Base-by-base conservation (phyloP, 2,113 vertebrate genomes). In the Delphinapterus leucas region DNA sequence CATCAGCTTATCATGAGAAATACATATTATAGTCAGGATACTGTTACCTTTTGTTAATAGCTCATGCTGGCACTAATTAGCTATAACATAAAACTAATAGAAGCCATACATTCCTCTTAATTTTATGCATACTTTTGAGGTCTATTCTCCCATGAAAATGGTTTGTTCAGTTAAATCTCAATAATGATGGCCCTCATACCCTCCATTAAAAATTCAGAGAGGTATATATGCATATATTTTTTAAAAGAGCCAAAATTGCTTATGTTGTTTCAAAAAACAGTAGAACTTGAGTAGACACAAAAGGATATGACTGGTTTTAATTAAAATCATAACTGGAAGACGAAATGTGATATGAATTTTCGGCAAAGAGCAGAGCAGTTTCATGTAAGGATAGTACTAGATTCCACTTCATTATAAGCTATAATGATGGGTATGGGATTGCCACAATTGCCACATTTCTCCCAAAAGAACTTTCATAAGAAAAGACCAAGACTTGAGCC, bases 251-350 rank as follows among this genome's bases (percentile, higher is more conserved):
- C 55, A 71, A 97, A 97, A 96, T 80, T 97, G 61, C 70, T 98
- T 95, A 49, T 84, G 84, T 53, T 97, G 74, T 98, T 98, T 97
- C 49, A 97, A 93, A 55, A 83, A 89, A 92, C 55, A 90, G 36
- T 73, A 94, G 61, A 93, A 87, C n/a, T 88, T 93, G 33, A 97
- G 55, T 31, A 92, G 60, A 55, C 94, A 98, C 77, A 96, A 95
- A 98, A 95, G 60, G 95, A 98, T 96, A 81, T 81, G 80, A 82
- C 74, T 98, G 80, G 20, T 97, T 98, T 98, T 96, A 97, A 98
- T 97, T 94, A 98, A 95, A 89, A 89, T 71, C 76, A 80, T 90
- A 93, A 44, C 61, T 94, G 60, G 76, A 94, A 96, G 88, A 95
- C 63, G 96, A 98, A 98, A 96, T 93, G 31, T 93, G 94, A 88